Percentiles rank a stretch among this genome's conserved stretches.
phyloP scores from a whole-genome alignment of 2,797 vertebrate genomes.

The Eulemur coronatus region DNA sequence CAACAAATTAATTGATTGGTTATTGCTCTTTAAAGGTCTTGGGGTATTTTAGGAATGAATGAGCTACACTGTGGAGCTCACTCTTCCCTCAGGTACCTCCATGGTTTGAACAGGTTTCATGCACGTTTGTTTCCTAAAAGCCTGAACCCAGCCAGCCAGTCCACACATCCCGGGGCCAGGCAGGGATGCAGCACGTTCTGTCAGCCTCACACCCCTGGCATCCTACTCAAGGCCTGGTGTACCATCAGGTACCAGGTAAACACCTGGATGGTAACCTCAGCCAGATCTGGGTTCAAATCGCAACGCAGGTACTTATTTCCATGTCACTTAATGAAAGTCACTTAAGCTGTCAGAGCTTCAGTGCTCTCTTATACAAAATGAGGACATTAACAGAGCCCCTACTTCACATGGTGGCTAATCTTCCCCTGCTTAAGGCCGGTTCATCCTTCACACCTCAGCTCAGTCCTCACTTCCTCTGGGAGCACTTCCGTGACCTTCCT shows the following conservation, averaged over 20 bases:
- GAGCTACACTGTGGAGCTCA: neutral
- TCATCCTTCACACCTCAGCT: neutral
- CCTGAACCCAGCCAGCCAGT: accelerated
- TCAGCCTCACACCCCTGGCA: neutral
- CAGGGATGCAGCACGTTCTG: accelerated
- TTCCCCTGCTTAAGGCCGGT: neutral
- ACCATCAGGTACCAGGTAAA: neutral
- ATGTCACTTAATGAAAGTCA: neutral
- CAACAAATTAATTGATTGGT: neutral
- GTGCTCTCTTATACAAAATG: neutral
- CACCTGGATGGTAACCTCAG: neutral
- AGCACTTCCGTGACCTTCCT: neutral
- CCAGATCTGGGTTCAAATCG: neutral
- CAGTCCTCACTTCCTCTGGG: neutral
- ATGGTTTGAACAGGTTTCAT: neutral
- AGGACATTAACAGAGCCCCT: neutral
- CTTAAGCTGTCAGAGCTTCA: neutral
- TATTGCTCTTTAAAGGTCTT: neutral
- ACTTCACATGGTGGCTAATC: too few species aligned
- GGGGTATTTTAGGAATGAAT: neutral
- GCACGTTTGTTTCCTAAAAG: neutral
- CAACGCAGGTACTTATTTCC: neutral
- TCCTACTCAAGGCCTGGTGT: neutral
- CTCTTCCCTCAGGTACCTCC: neutral
- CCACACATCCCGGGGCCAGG: too few species aligned